A percentile compares a stretch with the other conserved stretches of the same genome.
Evolutionary conservation across 2,888 invertebrate species (phyloP).

Genomic region (Aproaerema taeniolella): DNA sequence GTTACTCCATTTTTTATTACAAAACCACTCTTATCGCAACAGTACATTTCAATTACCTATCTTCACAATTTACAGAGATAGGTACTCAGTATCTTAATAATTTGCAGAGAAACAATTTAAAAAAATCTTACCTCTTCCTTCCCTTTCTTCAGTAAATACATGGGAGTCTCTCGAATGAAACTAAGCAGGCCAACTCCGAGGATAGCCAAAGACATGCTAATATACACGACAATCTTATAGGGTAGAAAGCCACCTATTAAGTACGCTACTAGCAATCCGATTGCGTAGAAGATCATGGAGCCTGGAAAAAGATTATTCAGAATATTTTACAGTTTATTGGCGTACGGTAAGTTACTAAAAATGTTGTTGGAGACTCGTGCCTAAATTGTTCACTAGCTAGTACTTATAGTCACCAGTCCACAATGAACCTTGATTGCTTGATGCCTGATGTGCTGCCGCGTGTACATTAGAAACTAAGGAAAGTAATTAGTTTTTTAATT

Average conservation of each 20-base stretch:
- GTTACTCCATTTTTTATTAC: too few relatives aligned
- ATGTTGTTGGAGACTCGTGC: neutral
- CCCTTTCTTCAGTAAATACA: conserved; percentile 45
- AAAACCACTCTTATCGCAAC: too few relatives aligned
- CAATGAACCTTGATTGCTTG: too few relatives aligned
- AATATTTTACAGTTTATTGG: neutral
- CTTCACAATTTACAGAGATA: too few relatives aligned
- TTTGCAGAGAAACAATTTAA: too few relatives aligned
- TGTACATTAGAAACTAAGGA: too few relatives aligned
- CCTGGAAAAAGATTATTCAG: conserved; percentile 9
- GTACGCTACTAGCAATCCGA: conserved; percentile 52
- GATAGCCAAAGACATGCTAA: conserved; percentile 32
- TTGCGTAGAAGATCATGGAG: conserved; percentile 38
- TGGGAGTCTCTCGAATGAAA: conserved; percentile 47
- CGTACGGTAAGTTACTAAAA: neutral
- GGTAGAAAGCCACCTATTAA: conserved; percentile 42
- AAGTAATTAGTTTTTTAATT: too few relatives aligned
- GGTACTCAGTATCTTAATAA: too few relatives aligned
- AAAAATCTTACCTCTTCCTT: conserved; percentile 36
- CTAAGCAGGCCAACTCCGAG: conserved; percentile 28
- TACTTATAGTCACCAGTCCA: too few relatives aligned
- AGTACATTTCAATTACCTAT: too few relatives aligned
- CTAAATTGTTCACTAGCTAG: too few relatives aligned
- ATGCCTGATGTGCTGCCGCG: too few relatives aligned
- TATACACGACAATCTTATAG: conserved; percentile 43